A percentile compares a stretch with the other conserved stretches of the same genome.
phyloP scores from a whole-genome alignment of 2,888 invertebrate genomes.

The Watsonalla cultraria region DNA sequence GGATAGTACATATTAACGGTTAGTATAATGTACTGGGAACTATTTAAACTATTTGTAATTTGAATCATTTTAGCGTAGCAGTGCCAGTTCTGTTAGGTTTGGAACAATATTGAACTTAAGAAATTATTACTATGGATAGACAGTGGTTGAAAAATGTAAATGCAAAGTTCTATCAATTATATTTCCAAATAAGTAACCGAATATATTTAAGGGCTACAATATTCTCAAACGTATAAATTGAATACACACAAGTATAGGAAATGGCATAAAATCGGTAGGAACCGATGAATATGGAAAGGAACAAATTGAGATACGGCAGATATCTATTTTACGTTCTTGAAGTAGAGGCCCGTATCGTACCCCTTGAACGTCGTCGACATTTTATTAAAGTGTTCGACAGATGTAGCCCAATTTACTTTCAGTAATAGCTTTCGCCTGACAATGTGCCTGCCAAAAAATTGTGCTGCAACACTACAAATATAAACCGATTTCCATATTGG shows the following conservation, averaged over 20 bases:
- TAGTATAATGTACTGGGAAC: neutral
- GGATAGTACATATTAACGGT: neutral
- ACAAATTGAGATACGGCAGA: constrained; percentile 42
- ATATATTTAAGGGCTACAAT: too few species aligned
- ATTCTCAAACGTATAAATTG: too few species aligned
- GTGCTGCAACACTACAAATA: neutral
- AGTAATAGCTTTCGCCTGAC: neutral
- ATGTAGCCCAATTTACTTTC: constrained; percentile 18
- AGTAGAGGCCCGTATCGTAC: constrained; percentile 23
- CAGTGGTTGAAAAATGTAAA: too few species aligned
- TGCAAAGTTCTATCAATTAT: too few species aligned
- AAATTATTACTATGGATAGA: too few species aligned
- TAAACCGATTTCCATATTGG: constrained; percentile 3
- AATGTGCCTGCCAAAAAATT: constrained; percentile 2
- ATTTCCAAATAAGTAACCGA: too few species aligned
- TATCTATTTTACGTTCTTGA: constrained; percentile 38
- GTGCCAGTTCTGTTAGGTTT: too few species aligned
- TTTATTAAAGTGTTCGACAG: constrained; percentile 25
- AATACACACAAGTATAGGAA: neutral
- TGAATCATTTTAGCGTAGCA: too few species aligned
- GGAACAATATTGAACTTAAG: too few species aligned
- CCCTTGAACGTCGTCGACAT: constrained; percentile 19
- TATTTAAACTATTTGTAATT: neutral
- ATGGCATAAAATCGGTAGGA: constrained; percentile 15
- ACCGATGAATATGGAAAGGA: constrained; percentile 36